These are phyloP conservation scores for Dicrurus megarhynchus DNA, from an alignment of 2,113 vertebrate genomes.

Conservation along the genomic window DNA sequence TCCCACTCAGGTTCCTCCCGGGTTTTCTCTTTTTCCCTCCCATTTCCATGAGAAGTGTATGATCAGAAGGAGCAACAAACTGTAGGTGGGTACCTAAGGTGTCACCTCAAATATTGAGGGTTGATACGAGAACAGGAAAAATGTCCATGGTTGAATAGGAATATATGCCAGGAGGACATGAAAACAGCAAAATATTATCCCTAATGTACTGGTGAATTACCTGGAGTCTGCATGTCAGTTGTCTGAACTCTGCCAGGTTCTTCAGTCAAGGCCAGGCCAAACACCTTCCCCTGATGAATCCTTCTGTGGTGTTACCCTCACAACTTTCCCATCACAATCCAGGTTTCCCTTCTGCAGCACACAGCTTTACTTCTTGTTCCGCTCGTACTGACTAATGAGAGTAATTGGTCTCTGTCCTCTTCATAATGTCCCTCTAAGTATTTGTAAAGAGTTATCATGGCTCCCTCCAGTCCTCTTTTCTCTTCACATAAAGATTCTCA, in stretches of 20 bases:
- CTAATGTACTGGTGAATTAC: background rate
- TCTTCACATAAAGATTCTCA: conserved; percentile 27
- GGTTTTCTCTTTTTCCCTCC: background rate
- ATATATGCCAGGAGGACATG: background rate
- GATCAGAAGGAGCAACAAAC: background rate
- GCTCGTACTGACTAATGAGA: conserved; percentile 35
- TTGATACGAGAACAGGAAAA: background rate
- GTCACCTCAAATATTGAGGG: background rate
- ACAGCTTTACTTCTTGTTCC: background rate
- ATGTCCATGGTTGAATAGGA: background rate
- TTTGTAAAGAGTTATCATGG: conserved; percentile 27
- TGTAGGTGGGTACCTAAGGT: background rate
- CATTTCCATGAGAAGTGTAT: background rate
- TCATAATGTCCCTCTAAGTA: conserved; percentile 16
- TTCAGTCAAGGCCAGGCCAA: background rate
- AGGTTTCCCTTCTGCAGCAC: background rate
- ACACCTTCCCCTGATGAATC: background rate
- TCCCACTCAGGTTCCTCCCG: background rate
- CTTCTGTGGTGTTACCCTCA: accelerated
- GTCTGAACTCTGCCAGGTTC: background rate
- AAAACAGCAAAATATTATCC: background rate
- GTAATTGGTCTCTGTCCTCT: conserved; percentile 57
- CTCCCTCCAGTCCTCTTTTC: conserved; percentile 44
- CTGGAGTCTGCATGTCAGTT: background rate
- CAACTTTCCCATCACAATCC: background rate